A percentile compares a stretch with the other conserved stretches of the same genome.
These are phyloP conservation scores for Venustoraphidia nigricollis DNA, from an alignment of 2,888 invertebrate genomes.

Conservation along the genomic window DNA sequence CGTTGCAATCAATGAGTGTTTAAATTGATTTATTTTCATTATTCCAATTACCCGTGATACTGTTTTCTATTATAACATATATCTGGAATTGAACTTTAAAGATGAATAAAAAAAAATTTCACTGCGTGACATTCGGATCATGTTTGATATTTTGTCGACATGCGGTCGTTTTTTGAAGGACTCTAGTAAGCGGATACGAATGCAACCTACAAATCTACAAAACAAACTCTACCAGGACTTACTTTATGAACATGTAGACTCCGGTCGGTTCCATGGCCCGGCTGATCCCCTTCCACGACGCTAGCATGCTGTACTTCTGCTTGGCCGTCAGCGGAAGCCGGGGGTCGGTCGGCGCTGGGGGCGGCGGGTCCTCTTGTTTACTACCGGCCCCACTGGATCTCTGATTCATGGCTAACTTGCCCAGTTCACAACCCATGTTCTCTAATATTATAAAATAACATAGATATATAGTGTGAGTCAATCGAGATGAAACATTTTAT, in stretches of 20 bases:
- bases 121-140: no score
- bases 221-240: constrained; percentile 28
- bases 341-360: constrained; percentile 58
- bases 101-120: no score
- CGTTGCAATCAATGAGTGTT: no score
- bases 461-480: constrained; percentile 3
- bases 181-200: no score
- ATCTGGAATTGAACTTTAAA: no score
- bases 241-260: constrained; percentile 84
- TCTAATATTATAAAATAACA: constrained; percentile 11
- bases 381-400: constrained; percentile 27
- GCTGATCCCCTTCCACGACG: constrained; percentile 83
- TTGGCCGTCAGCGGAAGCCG: constrained; percentile 68
- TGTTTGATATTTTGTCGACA: no score
- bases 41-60: no score
- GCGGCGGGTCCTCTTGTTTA: constrained; percentile 40
- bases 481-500: constrained; percentile 3
- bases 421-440: constrained; percentile 63
- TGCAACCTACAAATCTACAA: no score
- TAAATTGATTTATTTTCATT: no score
- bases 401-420: constrained; percentile 49
- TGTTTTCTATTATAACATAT: no score
- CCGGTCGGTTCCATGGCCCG: constrained; percentile 81
- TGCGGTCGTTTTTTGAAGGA: no score
- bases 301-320: constrained; percentile 77